Evolutionary conservation across 1,140 invertebrate species (phyloP), one percentile per base, ranked within the genome.

Genomic region (Trachymyrmex cornetzi): DNA sequence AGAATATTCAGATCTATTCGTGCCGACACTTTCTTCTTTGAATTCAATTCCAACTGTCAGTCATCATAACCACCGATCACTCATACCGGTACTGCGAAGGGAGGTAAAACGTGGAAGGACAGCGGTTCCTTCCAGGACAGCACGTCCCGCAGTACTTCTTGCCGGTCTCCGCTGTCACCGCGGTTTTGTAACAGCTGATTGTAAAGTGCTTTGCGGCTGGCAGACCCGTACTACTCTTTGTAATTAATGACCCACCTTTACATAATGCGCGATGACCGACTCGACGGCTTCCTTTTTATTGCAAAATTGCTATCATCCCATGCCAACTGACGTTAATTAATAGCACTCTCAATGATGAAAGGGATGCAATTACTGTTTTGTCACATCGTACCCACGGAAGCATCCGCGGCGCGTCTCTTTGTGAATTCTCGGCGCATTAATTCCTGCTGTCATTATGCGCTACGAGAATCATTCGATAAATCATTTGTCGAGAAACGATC

Each of bases 121-220:
- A 74, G 57, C 64, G 74, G 57, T 53, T 86, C 53, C 48, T 63
- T 67, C 67, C 61, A 30, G 50, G 44, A 85, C 59, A 14, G 14
- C 59, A 59, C 50, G 14, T 64, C 38, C 48, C 48, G 80, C 59
- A 4, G 12, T 55, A 55, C 59, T 87, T 85, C 63, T 69, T 64
- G 71, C 48, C 66, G 84, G 14, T 57, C 55, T 16, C 30, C 59
- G 69, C 44, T 85, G 50, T 79, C 67, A 19, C 38, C 59, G 87
- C 38, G 30, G 59, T 87, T 75, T 87, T 85, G 66, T 69, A 85
- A 85, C 86, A 85, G 53, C 80, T 87, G 86, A 85, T 77, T 77
- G 81, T 69, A 48, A 77, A 85, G 59, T 59, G 30, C 80, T 59
- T 74, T 59, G 80, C 67, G 69, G 27, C 55, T 75, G 69, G 38